Evolutionary conservation across 2,113 vertebrate species (phyloP).

Genomic region (Melanerpes aurifrons): DNA sequence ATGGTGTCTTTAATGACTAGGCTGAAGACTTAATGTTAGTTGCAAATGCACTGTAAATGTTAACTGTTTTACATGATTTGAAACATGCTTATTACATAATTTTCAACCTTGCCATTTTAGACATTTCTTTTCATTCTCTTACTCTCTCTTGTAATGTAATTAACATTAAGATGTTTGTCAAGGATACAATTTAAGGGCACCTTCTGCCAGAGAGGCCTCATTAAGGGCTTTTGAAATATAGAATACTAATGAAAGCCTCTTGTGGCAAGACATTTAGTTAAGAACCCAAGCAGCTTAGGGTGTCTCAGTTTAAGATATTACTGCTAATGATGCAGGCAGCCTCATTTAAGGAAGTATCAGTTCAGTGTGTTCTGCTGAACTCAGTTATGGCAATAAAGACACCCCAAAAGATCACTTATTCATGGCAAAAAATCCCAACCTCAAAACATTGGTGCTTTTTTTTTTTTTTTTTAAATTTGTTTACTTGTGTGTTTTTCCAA

Average conservation of each 20-base stretch:
- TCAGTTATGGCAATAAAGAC: neutral
- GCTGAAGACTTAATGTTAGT: neutral
- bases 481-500: neutral
- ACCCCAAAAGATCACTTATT: neutral
- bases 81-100: neutral
- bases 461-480: neutral
- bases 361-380: neutral
- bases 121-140: constrained; percentile 3
- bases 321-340: neutral
- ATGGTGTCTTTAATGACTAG: neutral
- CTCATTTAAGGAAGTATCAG: neutral
- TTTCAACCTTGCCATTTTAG: constrained; percentile 5
- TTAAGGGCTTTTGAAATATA: constrained; percentile 39
- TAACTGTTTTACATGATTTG: constrained; percentile 1
- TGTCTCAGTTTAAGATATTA: constrained; percentile 7
- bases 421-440: neutral
- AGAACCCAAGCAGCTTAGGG: neutral
- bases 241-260: constrained; percentile 35
- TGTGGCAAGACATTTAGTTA: constrained; percentile 48
- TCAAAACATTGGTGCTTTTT: neutral
- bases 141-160: neutral
- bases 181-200: constrained; percentile 31
- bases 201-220: neutral
- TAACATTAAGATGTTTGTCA: constrained; percentile 48
- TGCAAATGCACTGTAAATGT: neutral